Evolutionary conservation across 2,888 invertebrate species (phyloP).

Genomic region (Ennomos fuscantarius): DNA sequence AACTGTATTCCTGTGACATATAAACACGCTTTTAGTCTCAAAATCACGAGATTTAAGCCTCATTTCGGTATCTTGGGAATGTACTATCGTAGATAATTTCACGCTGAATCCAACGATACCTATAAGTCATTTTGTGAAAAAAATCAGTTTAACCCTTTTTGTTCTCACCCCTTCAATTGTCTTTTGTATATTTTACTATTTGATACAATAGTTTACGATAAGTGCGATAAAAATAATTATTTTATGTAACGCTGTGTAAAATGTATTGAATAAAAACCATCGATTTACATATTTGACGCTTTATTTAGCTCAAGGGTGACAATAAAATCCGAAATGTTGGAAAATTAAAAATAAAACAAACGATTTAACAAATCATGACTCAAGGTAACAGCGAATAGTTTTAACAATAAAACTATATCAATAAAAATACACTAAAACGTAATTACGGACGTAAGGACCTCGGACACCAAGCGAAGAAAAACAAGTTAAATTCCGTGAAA

Average conservation of each 20-base stretch:
- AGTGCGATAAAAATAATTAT: neutral
- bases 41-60: too few relatives aligned
- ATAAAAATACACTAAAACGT: slow-evolving; percentile 79
- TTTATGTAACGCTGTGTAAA: slow-evolving; percentile 9
- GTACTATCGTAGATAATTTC: too few relatives aligned
- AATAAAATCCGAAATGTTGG: slow-evolving; percentile 80
- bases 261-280: slow-evolving; percentile 63
- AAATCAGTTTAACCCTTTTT: too few relatives aligned
- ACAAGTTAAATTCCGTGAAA: slow-evolving; percentile 2
- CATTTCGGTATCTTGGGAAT: too few relatives aligned
- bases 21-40: too few relatives aligned
- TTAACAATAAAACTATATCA: slow-evolving; percentile 80
- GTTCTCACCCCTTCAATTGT: too few relatives aligned
- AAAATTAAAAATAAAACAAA: slow-evolving; percentile 83
- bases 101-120: too few relatives aligned
- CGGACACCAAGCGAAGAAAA: slow-evolving; percentile 18
- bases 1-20: too few relatives aligned
- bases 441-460: slow-evolving; percentile 44
- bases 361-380: slow-evolving; percentile 84
- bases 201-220: neutral
- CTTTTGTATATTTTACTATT: neutral
- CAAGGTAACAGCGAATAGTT: slow-evolving; percentile 82
- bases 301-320: slow-evolving; percentile 83
- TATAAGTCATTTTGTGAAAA: too few relatives aligned
- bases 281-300: slow-evolving; percentile 79